Percentiles rank a stretch among this genome's conserved stretches.
These are phyloP conservation scores for Elaphurus davidianus DNA, from an alignment of 2,113 vertebrate species.

Conservation along the genomic window DNA sequence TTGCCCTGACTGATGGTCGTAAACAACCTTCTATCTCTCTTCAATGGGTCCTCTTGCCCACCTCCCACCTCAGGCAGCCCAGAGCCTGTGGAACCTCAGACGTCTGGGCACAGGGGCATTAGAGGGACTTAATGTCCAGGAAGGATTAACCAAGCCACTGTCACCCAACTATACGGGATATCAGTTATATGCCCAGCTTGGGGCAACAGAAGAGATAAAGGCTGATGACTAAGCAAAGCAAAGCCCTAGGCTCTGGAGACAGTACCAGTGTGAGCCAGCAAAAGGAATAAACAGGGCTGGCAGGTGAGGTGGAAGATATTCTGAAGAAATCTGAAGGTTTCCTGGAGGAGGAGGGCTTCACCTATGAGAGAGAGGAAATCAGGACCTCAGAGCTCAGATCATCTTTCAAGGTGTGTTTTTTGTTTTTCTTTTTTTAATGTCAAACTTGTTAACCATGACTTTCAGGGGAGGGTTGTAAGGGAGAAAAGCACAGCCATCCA, in stretches of 20 bases:
- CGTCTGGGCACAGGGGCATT: background rate
- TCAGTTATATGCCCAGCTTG: background rate
- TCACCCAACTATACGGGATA: background rate
- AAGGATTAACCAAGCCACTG: background rate
- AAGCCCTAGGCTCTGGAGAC: background rate
- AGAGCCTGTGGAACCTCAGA: background rate
- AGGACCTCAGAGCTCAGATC: background rate
- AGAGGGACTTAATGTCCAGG: background rate
- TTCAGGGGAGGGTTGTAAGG: background rate
- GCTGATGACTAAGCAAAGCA: background rate
- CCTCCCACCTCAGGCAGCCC: background rate
- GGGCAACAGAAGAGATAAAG: background rate
- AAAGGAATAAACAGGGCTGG: background rate
- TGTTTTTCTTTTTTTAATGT: background rate
- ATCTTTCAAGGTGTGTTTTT: background rate
- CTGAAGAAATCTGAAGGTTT: constrained; percentile 1
- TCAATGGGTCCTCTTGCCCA: background rate
- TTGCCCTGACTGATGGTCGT: background rate
- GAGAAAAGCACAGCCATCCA: background rate
- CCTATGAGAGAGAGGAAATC: background rate
- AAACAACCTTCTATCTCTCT: background rate
- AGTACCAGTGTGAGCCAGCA: background rate
- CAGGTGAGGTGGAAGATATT: background rate
- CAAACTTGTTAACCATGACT: background rate
- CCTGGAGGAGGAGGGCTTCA: background rate